These are phyloP conservation scores for Psettodes erumei DNA, from an alignment of 2,113 vertebrate species.

Conservation along the genomic window DNA sequence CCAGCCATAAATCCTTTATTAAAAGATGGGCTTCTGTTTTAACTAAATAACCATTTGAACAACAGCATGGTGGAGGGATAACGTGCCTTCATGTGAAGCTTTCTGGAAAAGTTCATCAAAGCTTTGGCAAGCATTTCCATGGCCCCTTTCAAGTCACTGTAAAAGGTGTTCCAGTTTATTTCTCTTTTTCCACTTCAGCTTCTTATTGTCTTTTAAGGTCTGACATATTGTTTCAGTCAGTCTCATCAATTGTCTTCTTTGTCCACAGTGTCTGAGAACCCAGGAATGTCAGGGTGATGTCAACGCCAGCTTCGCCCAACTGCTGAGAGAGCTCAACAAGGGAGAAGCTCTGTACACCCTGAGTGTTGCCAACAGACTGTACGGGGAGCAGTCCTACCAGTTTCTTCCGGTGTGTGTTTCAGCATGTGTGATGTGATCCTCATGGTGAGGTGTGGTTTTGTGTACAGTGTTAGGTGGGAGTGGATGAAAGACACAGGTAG, in stretches of 20 bases:
- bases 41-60: neutral
- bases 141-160: no score
- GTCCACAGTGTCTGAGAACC: constrained; percentile 67
- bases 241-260: constrained; percentile 9
- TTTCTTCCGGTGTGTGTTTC: constrained; percentile 87
- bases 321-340: constrained; percentile 85
- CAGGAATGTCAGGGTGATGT: constrained; percentile 62
- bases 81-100: neutral
- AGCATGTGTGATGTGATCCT: no score
- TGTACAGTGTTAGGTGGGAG: neutral
- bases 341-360: constrained; percentile 80
- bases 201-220: no score
- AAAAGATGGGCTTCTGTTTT: neutral
- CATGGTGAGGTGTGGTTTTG: neutral
- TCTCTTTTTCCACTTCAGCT: constrained; percentile 28
- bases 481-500: neutral
- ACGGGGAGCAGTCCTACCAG: constrained; percentile 87
- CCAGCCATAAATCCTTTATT: neutral
- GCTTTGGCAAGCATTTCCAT: neutral
- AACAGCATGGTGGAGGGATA: constrained; percentile 41
- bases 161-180: neutral
- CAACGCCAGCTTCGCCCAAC: constrained; percentile 82
- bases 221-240: no score
- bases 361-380: constrained; percentile 88
- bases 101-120: neutral